These are phyloP conservation scores for Cranoglanis bouderius DNA, from an alignment of 2,113 vertebrate genomes.

Conservation along the genomic window DNA sequence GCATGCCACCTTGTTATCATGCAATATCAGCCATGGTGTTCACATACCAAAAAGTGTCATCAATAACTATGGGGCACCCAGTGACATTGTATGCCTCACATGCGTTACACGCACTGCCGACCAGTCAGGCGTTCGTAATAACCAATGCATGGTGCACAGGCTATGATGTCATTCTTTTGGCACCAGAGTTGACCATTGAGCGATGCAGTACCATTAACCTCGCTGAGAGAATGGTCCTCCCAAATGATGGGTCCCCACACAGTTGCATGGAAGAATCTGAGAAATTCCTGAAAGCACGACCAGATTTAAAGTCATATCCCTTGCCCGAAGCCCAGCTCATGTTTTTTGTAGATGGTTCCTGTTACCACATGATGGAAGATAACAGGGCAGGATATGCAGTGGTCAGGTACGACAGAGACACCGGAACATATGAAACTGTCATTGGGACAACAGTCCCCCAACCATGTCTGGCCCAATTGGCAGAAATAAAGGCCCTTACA, in stretches of 20 bases:
- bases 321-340: rapidly evolving
- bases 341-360: not conserved
- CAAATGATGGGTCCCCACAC: too few relatives aligned
- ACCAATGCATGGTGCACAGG: too few relatives aligned
- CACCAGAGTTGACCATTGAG: too few relatives aligned
- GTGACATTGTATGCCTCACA: not conserved
- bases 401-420: not conserved
- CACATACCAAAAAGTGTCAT: constrained; percentile 64
- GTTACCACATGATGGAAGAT: rapidly evolving
- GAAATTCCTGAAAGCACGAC: not conserved
- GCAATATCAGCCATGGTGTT: too few relatives aligned
- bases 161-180: too few relatives aligned
- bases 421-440: not conserved
- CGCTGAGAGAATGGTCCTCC: too few relatives aligned
- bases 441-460: too few relatives aligned
- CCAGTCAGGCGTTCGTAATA: too few relatives aligned
- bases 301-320: not conserved
- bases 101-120: too few relatives aligned
- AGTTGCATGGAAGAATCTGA: not conserved
- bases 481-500: not conserved
- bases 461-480: not conserved
- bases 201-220: too few relatives aligned
- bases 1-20: too few relatives aligned
- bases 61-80: not conserved
- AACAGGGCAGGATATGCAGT: not conserved